Percentiles rank a stretch among this genome's conserved stretches.
Conservation (phyloP, 2,797 vertebrate genomes). For the Okamejei kenojei region DNA sequence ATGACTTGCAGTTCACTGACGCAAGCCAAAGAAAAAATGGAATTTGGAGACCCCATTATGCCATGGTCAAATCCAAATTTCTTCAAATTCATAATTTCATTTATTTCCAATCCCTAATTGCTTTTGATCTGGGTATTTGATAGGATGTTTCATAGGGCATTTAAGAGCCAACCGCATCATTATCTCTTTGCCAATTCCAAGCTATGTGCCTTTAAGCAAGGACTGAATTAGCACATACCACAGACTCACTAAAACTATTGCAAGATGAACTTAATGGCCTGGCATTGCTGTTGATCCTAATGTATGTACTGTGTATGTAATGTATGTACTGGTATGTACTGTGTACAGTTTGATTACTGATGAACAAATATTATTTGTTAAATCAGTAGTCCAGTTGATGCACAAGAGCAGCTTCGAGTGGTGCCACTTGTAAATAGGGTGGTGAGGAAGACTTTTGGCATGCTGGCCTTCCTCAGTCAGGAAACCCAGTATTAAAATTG, state of each 20-base stretch:
- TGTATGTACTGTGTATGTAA: background rate
- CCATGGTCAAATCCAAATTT: background rate
- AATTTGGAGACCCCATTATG: background rate
- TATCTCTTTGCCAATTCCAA: background rate
- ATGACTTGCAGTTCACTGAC: background rate
- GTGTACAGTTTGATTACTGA: background rate
- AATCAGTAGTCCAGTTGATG: background rate
- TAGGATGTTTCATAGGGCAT: too few relatives aligned
- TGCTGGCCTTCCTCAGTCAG: too few relatives aligned
- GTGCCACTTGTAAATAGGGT: too few relatives aligned
- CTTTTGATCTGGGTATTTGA: too few relatives aligned
- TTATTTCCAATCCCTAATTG: too few relatives aligned
- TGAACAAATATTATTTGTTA: background rate
- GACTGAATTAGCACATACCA: too few relatives aligned
- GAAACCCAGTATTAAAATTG: too few relatives aligned
- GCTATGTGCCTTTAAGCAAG: background rate
- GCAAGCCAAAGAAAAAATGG: background rate
- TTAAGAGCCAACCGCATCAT: background rate
- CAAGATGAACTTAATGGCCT: background rate
- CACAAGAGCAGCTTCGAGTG: too few relatives aligned
- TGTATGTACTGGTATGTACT: too few relatives aligned
- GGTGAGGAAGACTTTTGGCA: too few relatives aligned
- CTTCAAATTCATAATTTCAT: background rate
- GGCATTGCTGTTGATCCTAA: background rate
- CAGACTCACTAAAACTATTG: too few relatives aligned